These are phyloP conservation scores for Dyspetes luteomarginatus DNA, from an alignment of 2,888 invertebrate species.

Conservation along the genomic window DNA sequence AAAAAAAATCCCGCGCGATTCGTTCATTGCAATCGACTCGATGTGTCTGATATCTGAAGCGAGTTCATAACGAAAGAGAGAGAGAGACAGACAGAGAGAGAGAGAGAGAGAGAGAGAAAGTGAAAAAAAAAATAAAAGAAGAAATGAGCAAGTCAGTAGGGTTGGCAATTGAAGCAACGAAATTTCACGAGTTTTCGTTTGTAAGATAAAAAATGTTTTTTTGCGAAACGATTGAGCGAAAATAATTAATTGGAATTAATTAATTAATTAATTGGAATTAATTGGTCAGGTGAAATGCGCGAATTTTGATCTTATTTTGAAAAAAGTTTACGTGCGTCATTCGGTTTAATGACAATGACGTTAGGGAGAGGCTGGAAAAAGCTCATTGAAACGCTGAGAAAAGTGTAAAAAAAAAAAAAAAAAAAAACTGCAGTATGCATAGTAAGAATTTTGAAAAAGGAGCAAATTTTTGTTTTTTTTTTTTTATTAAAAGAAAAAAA, in stretches of 20 bases:
- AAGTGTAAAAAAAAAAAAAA: not conserved
- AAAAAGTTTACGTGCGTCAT: conserved; percentile 11
- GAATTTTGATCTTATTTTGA: not conserved
- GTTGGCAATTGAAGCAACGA: conserved; percentile 38
- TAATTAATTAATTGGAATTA: conserved; percentile 11
- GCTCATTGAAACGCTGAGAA: conserved; percentile 23
- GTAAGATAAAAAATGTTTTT: conserved; percentile 5
- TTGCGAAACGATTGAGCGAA: conserved; percentile 15
- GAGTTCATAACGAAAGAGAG: conserved; percentile 15
- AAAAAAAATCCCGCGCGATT: conserved; percentile 21
- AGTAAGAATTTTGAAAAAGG: conserved; percentile 49
- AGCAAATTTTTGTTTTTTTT: not conserved
- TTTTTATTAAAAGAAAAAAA: not conserved
- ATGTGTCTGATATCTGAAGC: conserved; percentile 32
- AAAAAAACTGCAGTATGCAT: conserved; percentile 45
- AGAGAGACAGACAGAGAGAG: not conserved
- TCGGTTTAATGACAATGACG: conserved; percentile 48
- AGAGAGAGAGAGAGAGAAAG: not conserved
- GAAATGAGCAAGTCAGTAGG: conserved; percentile 1
- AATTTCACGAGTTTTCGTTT: conserved; percentile 46
- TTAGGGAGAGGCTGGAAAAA: conserved; percentile 36
- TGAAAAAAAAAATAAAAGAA: conserved; percentile 14
- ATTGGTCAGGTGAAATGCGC: not conserved
- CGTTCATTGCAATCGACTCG: conserved; percentile 5
- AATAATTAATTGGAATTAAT: conserved; percentile 13